phyloP scores from a whole-genome alignment of 2,888 invertebrate genomes.

The Erynnis tages region DNA sequence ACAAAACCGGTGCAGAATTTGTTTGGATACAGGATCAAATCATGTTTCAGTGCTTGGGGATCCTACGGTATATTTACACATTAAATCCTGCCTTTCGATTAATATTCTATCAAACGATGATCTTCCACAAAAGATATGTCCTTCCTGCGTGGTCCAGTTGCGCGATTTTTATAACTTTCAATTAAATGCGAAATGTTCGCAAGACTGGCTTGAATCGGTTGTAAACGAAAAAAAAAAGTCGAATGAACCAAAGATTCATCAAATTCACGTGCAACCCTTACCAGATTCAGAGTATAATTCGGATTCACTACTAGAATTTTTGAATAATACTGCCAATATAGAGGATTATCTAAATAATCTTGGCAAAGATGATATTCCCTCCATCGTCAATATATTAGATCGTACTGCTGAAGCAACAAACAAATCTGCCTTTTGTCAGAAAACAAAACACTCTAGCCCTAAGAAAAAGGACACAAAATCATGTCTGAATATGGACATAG shows the following conservation, averaged over 20 bases:
- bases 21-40: constrained; percentile 60
- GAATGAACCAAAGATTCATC: constrained; percentile 56
- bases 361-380: constrained; percentile 73
- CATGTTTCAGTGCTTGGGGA: constrained; percentile 66
- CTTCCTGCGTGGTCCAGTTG: constrained; percentile 61
- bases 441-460: constrained; percentile 54
- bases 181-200: constrained; percentile 68
- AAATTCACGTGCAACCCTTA: constrained; percentile 64
- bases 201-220: constrained; percentile 69
- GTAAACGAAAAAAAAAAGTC: constrained; percentile 56
- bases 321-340: constrained; percentile 73
- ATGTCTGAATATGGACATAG: constrained; percentile 62
- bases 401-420: constrained; percentile 52
- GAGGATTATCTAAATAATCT: constrained; percentile 70
- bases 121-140: constrained; percentile 65
- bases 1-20: constrained; percentile 66
- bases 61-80: constrained; percentile 58
- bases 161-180: constrained; percentile 72
- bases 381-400: constrained; percentile 69
- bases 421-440: constrained; percentile 38
- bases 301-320: constrained; percentile 70
- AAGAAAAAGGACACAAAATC: constrained; percentile 55
- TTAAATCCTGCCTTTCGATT: constrained; percentile 66
- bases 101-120: constrained; percentile 54
- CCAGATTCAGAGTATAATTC: constrained; percentile 76